Percentiles rank a stretch among this genome's conserved stretches.
phyloP scores from a whole-genome alignment of 1,140 invertebrate species.

The Zaprionus africanus region DNA sequence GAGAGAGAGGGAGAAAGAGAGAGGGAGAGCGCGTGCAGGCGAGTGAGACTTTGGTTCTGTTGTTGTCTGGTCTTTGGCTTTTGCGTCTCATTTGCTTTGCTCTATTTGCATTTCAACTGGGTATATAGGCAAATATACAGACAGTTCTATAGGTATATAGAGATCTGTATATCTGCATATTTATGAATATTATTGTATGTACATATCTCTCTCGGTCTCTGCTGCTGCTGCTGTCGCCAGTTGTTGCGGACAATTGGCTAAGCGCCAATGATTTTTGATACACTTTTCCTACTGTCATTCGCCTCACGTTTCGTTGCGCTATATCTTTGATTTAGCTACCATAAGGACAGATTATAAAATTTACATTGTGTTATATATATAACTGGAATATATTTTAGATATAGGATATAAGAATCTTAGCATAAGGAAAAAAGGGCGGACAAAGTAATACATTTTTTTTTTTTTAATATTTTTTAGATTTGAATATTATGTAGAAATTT shows the following conservation, averaged over 20 bases:
- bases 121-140: constrained; percentile 1
- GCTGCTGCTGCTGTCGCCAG: constrained; percentile 42
- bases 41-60: constrained; percentile 2
- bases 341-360: not conserved
- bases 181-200: constrained; percentile 24
- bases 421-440: no score
- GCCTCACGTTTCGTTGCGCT: constrained; percentile 42
- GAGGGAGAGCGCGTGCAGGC: not conserved
- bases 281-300: constrained; percentile 69
- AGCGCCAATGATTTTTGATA: constrained; percentile 78
- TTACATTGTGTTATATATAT: not conserved
- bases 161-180: constrained; percentile 24
- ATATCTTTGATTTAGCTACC: constrained; percentile 10
- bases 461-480: no score
- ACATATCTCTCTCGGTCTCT: constrained; percentile 16
- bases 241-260: constrained; percentile 69
- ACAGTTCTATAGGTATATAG: constrained; percentile 3
- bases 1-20: not conserved
- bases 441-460: no score
- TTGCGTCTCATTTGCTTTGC: constrained; percentile 50
- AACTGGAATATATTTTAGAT: not conserved
- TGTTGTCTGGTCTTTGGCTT: constrained; percentile 32
- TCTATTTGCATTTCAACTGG: constrained; percentile 41
- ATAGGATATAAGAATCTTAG: no score
- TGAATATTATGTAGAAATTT: no score